phyloP scores from a whole-genome alignment of 2,888 invertebrate genomes.

The Dasypogon diadema region DNA sequence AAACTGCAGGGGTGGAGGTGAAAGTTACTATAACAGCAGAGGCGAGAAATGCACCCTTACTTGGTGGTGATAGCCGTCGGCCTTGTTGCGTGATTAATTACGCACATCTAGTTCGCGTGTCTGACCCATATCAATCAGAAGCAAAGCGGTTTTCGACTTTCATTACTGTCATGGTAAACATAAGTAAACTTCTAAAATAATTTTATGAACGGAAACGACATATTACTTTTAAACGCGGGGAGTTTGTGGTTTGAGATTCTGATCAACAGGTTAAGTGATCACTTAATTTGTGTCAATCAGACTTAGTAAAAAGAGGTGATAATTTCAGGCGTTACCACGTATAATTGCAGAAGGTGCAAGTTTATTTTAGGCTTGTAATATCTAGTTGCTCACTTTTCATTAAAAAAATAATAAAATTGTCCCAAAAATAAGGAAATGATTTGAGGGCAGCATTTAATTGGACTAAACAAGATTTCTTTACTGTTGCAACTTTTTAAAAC shows the following conservation, averaged over 20 bases:
- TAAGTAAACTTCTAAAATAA: not conserved
- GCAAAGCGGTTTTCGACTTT: conserved; percentile 12
- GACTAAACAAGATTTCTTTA: too few relatives aligned
- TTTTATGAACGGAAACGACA: conserved; percentile 1
- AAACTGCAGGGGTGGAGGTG: conserved; percentile 29
- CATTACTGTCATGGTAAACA: not conserved
- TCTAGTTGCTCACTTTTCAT: too few relatives aligned
- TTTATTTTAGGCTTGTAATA: too few relatives aligned
- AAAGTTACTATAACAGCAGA: conserved; percentile 12
- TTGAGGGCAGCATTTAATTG: too few relatives aligned
- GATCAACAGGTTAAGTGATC: conserved; percentile 47
- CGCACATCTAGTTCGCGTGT: conserved; percentile 52
- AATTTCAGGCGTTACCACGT: too few relatives aligned
- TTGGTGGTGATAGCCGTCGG: conserved; percentile 23
- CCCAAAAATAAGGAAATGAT: too few relatives aligned
- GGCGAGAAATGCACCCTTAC: conserved; percentile 16
- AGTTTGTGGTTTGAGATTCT: conserved; percentile 9
- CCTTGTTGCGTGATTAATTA: conserved; percentile 55
- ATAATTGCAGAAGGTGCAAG: too few relatives aligned
- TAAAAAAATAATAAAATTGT: too few relatives aligned
- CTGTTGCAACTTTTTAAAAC: too few relatives aligned
- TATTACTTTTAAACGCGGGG: not conserved
- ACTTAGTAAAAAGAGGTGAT: too few relatives aligned
- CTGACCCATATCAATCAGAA: conserved; percentile 41
- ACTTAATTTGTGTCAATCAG: too few relatives aligned